Percentiles rank a stretch among this genome's conserved stretches.
Conservation (phyloP, 2,113 vertebrate species). For the Cebidichthys violaceus region DNA sequence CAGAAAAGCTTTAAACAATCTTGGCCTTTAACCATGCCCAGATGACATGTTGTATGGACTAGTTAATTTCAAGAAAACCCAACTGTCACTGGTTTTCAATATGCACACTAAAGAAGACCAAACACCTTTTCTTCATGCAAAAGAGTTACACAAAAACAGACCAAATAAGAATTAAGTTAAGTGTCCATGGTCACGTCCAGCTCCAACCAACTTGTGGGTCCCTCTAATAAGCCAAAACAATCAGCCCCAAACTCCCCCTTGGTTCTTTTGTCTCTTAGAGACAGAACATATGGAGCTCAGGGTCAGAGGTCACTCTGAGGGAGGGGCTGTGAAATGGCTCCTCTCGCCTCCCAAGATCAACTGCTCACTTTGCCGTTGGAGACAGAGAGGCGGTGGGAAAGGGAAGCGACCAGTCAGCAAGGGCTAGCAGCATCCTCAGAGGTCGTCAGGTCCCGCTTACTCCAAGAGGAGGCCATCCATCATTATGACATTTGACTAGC, state of each 20-base stretch:
- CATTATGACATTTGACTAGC: conserved; percentile 26
- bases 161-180: not conserved
- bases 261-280: conserved; percentile 36
- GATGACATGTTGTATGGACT: not conserved
- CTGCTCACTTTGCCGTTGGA: conserved; percentile 38
- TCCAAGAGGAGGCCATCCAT: conserved; percentile 26
- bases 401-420: not conserved
- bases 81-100: not conserved
- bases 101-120: not conserved
- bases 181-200: conserved; percentile 23
- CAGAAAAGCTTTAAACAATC: not conserved
- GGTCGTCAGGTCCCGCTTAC: not conserved
- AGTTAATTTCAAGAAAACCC: not conserved
- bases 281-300: conserved; percentile 59
- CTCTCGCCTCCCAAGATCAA: conserved; percentile 25
- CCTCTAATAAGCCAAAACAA: conserved; percentile 14
- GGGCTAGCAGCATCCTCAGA: conserved; percentile 22
- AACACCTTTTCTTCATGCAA: not conserved
- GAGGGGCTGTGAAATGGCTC: conserved; percentile 32
- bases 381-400: not conserved
- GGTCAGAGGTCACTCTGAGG: conserved; percentile 51
- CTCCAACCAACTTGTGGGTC: not conserved
- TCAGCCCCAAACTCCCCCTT: not conserved
- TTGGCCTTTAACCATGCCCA: too few species aligned
- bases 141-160: not conserved